Conservation (phyloP, 1,140 invertebrate species). For the Trichomalopsis sarcophagae region DNA sequence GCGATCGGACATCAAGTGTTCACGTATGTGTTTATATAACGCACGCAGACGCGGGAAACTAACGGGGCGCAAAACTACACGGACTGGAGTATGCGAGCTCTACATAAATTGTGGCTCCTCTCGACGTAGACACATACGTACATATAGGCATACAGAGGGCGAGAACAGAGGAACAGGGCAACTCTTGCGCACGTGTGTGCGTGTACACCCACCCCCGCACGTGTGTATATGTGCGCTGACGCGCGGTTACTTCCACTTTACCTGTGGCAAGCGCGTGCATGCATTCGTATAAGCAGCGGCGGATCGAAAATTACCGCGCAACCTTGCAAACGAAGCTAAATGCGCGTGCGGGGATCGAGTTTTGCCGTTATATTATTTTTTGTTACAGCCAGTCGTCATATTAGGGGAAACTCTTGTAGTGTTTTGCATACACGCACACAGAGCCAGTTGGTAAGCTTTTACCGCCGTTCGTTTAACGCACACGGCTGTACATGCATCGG, state of each 20-base stretch:
- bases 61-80: neutral
- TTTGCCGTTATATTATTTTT: too few species aligned
- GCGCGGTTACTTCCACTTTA: neutral
- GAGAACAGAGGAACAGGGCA: too few species aligned
- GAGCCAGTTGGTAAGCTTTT: neutral
- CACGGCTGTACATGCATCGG: neutral
- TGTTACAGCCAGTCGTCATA: neutral
- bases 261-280: neutral
- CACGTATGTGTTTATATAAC: too few species aligned
- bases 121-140: neutral
- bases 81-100: neutral
- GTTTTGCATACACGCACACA: neutral
- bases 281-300: neutral
- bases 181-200: neutral
- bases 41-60: neutral
- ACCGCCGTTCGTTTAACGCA: neutral
- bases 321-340: neutral
- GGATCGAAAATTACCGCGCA: neutral
- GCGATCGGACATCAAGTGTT: neutral
- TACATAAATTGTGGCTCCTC: slow-evolving; percentile 13
- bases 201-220: neutral
- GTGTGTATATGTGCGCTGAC: neutral
- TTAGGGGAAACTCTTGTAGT: neutral
- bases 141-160: too few species aligned
- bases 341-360: neutral